These are phyloP conservation scores for Lasius fuliginosus DNA, from an alignment of 2,888 invertebrate genomes.

Conservation along the genomic window DNA sequence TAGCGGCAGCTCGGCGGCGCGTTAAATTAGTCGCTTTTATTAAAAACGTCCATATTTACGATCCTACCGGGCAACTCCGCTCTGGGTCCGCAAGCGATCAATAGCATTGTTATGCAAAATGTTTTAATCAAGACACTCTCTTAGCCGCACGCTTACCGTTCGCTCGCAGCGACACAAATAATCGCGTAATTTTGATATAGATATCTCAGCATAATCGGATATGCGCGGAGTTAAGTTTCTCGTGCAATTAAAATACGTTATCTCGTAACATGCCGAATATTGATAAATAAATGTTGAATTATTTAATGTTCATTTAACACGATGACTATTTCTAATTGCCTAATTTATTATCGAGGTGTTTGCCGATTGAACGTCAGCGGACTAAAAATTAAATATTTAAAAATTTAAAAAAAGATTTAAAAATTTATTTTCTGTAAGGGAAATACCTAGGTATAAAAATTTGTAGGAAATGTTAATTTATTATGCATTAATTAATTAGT, in stretches of 20 bases:
- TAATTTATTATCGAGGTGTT: not conserved
- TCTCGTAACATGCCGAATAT: not conserved
- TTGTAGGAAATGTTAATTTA: too few species aligned
- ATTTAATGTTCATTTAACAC: not conserved
- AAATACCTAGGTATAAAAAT: too few species aligned
- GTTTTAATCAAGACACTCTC: slow-evolving; percentile 76
- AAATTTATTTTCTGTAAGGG: too few species aligned
- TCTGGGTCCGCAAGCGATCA: slow-evolving; percentile 58
- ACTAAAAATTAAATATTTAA: too few species aligned
- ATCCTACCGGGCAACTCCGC: slow-evolving; percentile 5
- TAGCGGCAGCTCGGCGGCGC: slow-evolving; percentile 21
- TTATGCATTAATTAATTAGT: too few species aligned
- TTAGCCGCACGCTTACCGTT: slow-evolving; percentile 2
- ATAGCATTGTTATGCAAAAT: slow-evolving; percentile 79
- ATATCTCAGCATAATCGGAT: slow-evolving; percentile 15
- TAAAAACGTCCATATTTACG: slow-evolving; percentile 74
- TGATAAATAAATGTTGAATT: not conserved
- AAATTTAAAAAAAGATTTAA: too few species aligned
- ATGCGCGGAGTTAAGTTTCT: slow-evolving; percentile 19
- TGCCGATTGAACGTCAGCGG: not conserved
- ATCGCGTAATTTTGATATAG: slow-evolving; percentile 53
- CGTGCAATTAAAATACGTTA: slow-evolving; percentile 32
- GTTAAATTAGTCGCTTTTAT: slow-evolving; percentile 72
- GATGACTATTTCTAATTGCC: not conserved
- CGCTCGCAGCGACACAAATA: slow-evolving; percentile 57